phyloP scores from a whole-genome alignment of 2,113 vertebrate species.

The Amphiprion percula region DNA sequence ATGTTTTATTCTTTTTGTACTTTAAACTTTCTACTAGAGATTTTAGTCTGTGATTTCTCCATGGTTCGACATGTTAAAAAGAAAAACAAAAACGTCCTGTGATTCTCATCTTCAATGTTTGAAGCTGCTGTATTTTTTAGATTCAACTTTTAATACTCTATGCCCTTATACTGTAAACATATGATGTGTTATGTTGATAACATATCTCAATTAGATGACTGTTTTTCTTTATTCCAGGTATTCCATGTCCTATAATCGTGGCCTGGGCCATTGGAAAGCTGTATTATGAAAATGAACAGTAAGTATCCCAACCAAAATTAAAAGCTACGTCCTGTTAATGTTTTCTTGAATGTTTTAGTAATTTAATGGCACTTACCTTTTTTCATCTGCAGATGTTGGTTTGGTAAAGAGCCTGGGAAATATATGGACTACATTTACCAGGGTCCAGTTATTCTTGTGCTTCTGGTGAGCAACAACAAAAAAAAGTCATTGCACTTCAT shows the following conservation, averaged over 20 bases:
- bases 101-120: too few species aligned
- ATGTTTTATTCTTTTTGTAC: conserved; percentile 4
- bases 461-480: conserved; percentile 87
- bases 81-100: too few species aligned
- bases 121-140: too few species aligned
- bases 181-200: too few species aligned
- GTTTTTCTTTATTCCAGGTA: conserved; percentile 81
- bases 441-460: conserved; percentile 96
- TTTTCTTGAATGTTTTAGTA: neutral
- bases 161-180: neutral
- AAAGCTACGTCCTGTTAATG: neutral
- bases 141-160: neutral
- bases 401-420: conserved; percentile 96
- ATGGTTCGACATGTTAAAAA: too few species aligned
- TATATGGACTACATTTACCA: conserved; percentile 98
- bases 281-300: conserved; percentile 95
- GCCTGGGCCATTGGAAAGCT: conserved; percentile 94
- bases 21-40: neutral
- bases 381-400: conserved; percentile 91
- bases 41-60: neutral
- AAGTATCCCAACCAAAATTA: conserved; percentile 74
- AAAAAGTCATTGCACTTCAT: neutral
- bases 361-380: neutral
- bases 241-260: conserved; percentile 93
- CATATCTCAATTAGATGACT: neutral